Percentiles rank a stretch among this genome's conserved stretches.
Evolutionary conservation across 1,140 invertebrate species (phyloP).

Genomic region (Triops longicaudatus): DNA sequence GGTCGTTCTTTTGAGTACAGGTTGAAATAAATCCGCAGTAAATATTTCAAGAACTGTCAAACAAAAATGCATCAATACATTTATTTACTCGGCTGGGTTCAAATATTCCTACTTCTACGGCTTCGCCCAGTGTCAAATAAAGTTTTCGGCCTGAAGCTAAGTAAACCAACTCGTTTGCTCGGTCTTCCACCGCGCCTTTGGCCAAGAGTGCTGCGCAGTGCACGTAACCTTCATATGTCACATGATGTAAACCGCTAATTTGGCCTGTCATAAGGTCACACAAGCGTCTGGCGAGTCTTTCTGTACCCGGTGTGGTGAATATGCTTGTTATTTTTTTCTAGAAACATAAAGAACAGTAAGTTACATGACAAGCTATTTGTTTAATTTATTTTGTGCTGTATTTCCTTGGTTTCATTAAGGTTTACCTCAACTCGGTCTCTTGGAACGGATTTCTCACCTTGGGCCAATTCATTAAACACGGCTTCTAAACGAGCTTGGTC

Average conservation of each 20-base stretch:
- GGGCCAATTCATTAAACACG: neutral
- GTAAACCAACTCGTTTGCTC: constrained; percentile 23
- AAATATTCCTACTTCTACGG: neutral
- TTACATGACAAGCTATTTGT: neutral
- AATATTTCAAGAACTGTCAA: neutral
- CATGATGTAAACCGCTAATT: constrained; percentile 19
- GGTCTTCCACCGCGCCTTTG: constrained; percentile 26
- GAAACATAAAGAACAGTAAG: neutral
- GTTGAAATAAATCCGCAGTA: neutral
- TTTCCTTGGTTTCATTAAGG: no score
- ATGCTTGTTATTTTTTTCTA: constrained; percentile 17
- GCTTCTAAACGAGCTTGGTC: neutral
- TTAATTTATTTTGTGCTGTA: neutral
- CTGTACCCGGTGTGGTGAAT: neutral
- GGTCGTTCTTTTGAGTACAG: neutral
- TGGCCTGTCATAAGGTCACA: constrained; percentile 28
- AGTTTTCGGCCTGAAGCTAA: constrained; percentile 7
- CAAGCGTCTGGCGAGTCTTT: neutral
- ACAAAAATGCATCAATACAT: neutral
- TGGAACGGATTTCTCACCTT: neutral
- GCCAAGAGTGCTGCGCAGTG: constrained; percentile 27
- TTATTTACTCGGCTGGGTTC: no score
- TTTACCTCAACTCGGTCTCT: constrained; percentile 4
- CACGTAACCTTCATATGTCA: constrained; percentile 25
- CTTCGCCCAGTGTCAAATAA: constrained; percentile 13